Conservation (phyloP, 2,888 invertebrate species). For the Aporophyla lueneburgensis region DNA sequence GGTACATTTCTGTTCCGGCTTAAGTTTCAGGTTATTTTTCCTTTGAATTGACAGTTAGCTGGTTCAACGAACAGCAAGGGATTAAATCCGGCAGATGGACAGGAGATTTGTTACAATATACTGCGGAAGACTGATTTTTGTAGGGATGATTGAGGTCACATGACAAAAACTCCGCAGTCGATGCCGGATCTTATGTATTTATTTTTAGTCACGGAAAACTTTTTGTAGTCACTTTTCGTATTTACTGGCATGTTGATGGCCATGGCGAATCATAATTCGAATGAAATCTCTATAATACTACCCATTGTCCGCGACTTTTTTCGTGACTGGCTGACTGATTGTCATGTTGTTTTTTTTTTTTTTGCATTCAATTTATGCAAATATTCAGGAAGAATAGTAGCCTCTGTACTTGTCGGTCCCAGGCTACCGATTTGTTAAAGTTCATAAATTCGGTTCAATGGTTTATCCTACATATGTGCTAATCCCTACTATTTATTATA, state of each 20-base stretch:
- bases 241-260: background rate
- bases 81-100: constrained; percentile 49
- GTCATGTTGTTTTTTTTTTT: no score
- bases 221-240: background rate
- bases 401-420: background rate
- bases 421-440: background rate
- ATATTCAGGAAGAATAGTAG: background rate
- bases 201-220: background rate
- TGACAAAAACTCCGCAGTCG: background rate
- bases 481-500: no score
- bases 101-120: constrained; percentile 24
- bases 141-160: constrained; percentile 7
- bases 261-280: background rate
- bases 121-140: constrained; percentile 23
- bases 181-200: constrained; percentile 7
- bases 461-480: no score
- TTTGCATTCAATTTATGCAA: no score
- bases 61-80: constrained; percentile 48
- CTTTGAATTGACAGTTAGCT: constrained; percentile 57
- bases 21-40: constrained; percentile 56
- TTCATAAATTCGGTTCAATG: no score
- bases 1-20: constrained; percentile 25
- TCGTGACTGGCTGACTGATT: no score
- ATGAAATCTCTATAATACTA: no score
- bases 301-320: no score